phyloP scores from a whole-genome alignment of 2,888 invertebrate species.

The Clunio marinus region DNA sequence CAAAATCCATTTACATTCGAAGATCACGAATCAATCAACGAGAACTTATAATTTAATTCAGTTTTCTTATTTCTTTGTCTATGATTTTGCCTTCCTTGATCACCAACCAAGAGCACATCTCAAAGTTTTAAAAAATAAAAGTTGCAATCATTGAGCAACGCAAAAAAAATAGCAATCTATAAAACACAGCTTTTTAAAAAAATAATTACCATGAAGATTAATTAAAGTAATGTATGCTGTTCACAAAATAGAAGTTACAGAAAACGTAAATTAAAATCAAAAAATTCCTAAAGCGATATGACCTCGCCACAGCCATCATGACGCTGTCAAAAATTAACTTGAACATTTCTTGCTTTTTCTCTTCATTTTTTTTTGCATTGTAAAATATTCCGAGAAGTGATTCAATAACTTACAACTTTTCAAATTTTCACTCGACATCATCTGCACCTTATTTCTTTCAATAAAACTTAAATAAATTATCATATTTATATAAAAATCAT shows the following conservation, averaged over 20 bases:
- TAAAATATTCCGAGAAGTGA: neutral
- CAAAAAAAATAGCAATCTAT: neutral
- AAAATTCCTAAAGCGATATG: constrained; percentile 22
- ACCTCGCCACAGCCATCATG: constrained; percentile 33
- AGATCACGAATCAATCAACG: constrained; percentile 33
- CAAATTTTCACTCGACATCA: too few species aligned
- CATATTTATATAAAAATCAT: too few species aligned
- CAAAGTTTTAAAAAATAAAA: neutral
- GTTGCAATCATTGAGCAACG: constrained; percentile 13
- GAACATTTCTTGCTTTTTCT: neutral
- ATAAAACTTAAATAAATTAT: too few species aligned
- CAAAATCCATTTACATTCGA: constrained; percentile 34
- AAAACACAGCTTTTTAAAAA: neutral
- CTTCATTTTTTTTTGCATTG: neutral
- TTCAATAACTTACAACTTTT: too few species aligned
- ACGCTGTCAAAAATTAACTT: constrained; percentile 24
- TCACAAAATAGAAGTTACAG: constrained; percentile 12
- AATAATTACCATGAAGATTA: constrained; percentile 28
- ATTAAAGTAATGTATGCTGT: constrained; percentile 30
- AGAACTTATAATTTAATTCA: too few species aligned
- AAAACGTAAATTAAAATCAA: constrained; percentile 35
- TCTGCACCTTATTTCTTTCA: too few species aligned
- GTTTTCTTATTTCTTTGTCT: constrained; percentile 10
- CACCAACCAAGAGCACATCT: neutral
- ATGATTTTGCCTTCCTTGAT: neutral